phyloP scores from a whole-genome alignment of 2,888 invertebrate genomes.

The Leucania comma region DNA sequence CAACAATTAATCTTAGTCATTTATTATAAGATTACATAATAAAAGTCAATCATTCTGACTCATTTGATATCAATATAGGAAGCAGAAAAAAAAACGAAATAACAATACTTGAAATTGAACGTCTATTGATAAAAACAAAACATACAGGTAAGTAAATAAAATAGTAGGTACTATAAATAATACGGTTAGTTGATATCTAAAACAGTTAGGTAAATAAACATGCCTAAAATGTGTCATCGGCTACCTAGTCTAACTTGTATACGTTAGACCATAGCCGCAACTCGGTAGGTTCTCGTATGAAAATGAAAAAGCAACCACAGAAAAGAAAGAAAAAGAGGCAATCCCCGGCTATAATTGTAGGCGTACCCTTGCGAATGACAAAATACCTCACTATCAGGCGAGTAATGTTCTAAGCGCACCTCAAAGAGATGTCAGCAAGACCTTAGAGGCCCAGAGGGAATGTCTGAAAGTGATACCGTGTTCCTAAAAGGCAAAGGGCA shows the following conservation, averaged over 20 bases:
- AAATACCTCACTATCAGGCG: too few relatives aligned
- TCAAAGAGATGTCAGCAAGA: too few relatives aligned
- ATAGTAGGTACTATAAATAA: neutral
- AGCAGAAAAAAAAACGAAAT: neutral
- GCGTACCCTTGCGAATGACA: too few relatives aligned
- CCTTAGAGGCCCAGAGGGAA: too few relatives aligned
- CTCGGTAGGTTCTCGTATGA: too few relatives aligned
- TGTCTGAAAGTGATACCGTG: too few relatives aligned
- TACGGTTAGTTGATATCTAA: neutral
- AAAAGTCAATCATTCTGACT: constrained; percentile 1
- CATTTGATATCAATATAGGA: constrained; percentile 3
- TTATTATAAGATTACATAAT: neutral
- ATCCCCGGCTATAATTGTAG: too few relatives aligned
- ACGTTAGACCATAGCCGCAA: too few relatives aligned
- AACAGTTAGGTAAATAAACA: neutral
- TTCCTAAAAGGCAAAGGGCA: too few relatives aligned
- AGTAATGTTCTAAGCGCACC: too few relatives aligned
- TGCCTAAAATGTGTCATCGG: neutral
- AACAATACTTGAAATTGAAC: neutral
- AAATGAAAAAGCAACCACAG: neutral
- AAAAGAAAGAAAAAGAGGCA: neutral
- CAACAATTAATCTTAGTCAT: neutral
- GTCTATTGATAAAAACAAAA: constrained; percentile 10
- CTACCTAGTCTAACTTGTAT: neutral
- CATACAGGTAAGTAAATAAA: neutral